These are phyloP conservation scores for Cheilinus undulatus DNA, from an alignment of 2,113 vertebrate genomes.

Conservation along the genomic window DNA sequence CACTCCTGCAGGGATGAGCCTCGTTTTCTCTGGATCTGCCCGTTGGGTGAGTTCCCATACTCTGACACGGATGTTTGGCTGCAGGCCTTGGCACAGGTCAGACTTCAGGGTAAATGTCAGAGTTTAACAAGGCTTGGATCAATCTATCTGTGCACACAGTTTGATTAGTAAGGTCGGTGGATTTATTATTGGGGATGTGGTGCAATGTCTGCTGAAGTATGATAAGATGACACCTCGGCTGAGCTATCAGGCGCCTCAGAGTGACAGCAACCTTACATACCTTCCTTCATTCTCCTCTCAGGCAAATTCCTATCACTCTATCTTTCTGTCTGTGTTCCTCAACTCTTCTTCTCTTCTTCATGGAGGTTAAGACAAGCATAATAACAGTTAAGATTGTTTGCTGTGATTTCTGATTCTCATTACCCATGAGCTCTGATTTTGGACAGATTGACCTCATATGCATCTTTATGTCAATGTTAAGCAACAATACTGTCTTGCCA, in stretches of 20 bases:
- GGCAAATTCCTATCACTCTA: slow-evolving; percentile 86
- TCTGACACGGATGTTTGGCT: slow-evolving; percentile 7
- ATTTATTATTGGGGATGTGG: slow-evolving; percentile 12
- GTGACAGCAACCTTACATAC: slow-evolving; percentile 76
- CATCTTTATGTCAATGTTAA: not conserved
- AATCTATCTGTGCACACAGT: not conserved
- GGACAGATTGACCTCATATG: not conserved
- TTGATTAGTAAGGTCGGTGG: not conserved
- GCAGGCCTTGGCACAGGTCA: slow-evolving; percentile 5
- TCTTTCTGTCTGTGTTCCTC: slow-evolving; percentile 44
- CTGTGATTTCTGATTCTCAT: too few species aligned
- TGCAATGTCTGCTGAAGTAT: slow-evolving; percentile 57
- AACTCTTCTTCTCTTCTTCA: slow-evolving; percentile 9
- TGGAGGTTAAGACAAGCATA: slow-evolving; percentile 14
- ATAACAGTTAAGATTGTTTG: too few species aligned
- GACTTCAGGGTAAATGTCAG: slow-evolving; percentile 1
- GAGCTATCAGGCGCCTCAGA: slow-evolving; percentile 70
- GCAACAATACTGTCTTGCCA: too few species aligned
- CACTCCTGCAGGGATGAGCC: slow-evolving; percentile 43
- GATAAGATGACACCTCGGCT: slow-evolving; percentile 57
- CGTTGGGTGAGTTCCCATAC: slow-evolving; percentile 27
- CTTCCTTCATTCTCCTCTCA: slow-evolving; percentile 84
- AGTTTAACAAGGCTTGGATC: not conserved
- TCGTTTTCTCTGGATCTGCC: slow-evolving; percentile 23
- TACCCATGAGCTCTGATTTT: slow-evolving; percentile 3